Conservation (phyloP, 2,113 vertebrate genomes). For the Sinocyclocheilus maitianheensis region DNA sequence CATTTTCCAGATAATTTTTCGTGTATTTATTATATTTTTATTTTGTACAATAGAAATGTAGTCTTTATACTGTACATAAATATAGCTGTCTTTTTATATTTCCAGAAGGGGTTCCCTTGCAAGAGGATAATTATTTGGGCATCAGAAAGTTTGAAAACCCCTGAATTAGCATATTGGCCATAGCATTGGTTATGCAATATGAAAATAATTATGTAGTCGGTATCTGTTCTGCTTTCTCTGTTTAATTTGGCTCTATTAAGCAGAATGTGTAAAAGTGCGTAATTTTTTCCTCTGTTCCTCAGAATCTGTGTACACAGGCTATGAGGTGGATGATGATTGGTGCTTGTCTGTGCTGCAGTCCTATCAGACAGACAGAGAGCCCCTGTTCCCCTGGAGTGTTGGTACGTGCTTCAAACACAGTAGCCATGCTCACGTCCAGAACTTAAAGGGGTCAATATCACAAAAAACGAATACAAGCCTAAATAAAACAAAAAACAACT, state of each 20-base stretch:
- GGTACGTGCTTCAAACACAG: constrained; percentile 72
- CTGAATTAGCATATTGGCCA: not conserved
- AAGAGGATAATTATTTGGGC: not conserved
- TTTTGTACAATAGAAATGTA: not conserved
- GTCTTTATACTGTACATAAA: not conserved
- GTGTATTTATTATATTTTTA: not conserved
- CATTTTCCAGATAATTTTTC: not conserved
- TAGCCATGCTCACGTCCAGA: not conserved
- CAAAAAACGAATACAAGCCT: too few species aligned
- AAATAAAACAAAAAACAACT: too few species aligned
- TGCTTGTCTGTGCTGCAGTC: constrained; percentile 86
- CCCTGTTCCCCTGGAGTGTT: constrained; percentile 84
- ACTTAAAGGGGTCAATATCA: not conserved
- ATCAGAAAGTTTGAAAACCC: not conserved
- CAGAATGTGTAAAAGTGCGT: not conserved
- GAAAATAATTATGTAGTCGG: not conserved
- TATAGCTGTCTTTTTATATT: not conserved
- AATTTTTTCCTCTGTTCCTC: constrained; percentile 2
- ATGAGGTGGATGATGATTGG: constrained; percentile 90
- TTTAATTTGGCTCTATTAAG: not conserved
- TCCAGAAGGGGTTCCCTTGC: not conserved
- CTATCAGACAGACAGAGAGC: constrained; percentile 79
- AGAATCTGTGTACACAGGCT: constrained; percentile 82
- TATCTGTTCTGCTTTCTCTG: not conserved
- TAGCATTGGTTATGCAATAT: not conserved